Conservation (phyloP, 2,888 invertebrate genomes). For the Scaptodrosophila latifasciaeformis region DNA sequence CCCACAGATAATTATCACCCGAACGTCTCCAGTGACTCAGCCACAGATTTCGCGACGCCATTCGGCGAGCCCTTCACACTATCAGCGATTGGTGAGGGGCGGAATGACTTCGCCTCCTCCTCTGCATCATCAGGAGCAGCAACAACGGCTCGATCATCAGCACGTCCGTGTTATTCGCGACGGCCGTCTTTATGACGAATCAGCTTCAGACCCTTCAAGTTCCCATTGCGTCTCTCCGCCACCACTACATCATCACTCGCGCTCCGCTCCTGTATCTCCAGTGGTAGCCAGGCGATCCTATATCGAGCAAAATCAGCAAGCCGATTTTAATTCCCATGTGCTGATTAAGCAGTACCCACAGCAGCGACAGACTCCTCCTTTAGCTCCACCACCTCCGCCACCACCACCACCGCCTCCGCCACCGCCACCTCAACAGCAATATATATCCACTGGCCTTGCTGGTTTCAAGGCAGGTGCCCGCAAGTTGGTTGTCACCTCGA, state of each 20-base stretch:
- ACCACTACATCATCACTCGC: conserved; percentile 66
- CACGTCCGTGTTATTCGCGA: conserved; percentile 75
- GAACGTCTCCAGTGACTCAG: conserved; percentile 47
- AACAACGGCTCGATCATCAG: conserved; percentile 50
- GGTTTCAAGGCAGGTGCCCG: too few species aligned
- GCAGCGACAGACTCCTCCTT: conserved; percentile 30
- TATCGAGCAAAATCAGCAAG: conserved; percentile 31
- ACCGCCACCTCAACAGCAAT: conserved; percentile 31
- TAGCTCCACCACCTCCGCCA: conserved; percentile 46
- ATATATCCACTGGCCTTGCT: conserved; percentile 38
- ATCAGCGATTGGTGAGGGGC: conserved; percentile 40
- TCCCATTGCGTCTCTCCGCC: conserved; percentile 65
- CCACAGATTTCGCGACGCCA: conserved; percentile 60
- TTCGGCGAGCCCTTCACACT: conserved; percentile 68
- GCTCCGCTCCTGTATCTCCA: conserved; percentile 63
- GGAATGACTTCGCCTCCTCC: conserved; percentile 46
- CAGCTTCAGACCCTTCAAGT: conserved; percentile 36
- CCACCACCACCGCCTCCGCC: conserved; percentile 28
- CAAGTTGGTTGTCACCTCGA: conserved; percentile 70
- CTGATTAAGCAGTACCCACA: conserved; percentile 22
- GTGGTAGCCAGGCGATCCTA: conserved; percentile 56
- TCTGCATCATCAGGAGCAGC: conserved; percentile 42
- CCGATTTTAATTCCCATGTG: too few species aligned
- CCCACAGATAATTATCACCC: conserved; percentile 72
- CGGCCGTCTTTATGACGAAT: conserved; percentile 73